Conservation (phyloP, 2,888 invertebrate species). For the Auanema freiburgensis region DNA sequence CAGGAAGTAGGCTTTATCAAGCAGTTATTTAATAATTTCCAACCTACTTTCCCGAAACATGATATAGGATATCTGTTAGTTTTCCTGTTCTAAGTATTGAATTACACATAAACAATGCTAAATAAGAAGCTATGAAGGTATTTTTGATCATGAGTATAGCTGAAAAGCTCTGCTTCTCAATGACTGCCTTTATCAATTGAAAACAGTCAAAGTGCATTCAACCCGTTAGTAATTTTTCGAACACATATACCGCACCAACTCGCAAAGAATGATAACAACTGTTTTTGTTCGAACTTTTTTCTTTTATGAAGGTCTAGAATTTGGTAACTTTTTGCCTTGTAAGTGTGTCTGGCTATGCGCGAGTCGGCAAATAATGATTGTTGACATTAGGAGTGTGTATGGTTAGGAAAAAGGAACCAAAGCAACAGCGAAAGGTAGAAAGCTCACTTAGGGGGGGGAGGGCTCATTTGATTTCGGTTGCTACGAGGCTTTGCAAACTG, state of each 20-base stretch:
- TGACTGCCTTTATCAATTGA: too few species aligned
- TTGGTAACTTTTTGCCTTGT: constrained; percentile 22
- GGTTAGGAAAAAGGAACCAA: constrained; percentile 2
- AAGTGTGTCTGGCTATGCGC: constrained; percentile 21
- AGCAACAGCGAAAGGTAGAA: background rate
- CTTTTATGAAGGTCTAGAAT: background rate
- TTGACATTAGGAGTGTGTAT: constrained; percentile 22
- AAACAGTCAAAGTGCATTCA: too few species aligned
- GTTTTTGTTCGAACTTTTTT: background rate
- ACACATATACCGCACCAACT: background rate
- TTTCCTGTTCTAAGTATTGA: too few species aligned
- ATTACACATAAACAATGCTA: too few species aligned
- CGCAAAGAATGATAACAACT: background rate
- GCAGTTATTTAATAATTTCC: too few species aligned
- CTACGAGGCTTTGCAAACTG: constrained; percentile 3
- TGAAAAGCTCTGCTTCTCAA: too few species aligned
- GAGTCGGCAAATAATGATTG: constrained; percentile 22
- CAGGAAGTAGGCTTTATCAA: too few species aligned
- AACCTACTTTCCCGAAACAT: too few species aligned
- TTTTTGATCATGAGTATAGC: too few species aligned
- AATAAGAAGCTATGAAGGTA: too few species aligned
- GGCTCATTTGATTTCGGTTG: background rate
- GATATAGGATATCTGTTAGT: too few species aligned
- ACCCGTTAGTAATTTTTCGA: background rate
- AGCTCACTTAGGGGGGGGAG: background rate